Base-by-base conservation (phyloP, 2,113 vertebrate genomes). In the Piliocolobus tephrosceles region DNA sequence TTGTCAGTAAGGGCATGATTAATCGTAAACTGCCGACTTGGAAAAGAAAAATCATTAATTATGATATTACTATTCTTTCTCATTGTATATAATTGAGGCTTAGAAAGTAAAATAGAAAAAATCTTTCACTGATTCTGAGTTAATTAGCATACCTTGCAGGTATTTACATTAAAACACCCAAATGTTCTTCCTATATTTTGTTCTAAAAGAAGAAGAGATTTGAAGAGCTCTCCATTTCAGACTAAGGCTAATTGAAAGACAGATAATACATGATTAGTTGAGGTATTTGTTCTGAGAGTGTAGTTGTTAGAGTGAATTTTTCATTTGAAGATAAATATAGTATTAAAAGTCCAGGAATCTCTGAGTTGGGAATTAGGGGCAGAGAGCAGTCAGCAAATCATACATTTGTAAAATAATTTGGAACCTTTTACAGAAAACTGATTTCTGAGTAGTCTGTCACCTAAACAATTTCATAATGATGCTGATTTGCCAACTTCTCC, bases 171-270 rank as follows among this genome's bases (percentile, higher is more conserved):
- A 70, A 91, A 93, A 85, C 4, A 82, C 68, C 47, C 45, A 55
- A 61, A 55, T 25, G 45, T 93, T 88, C 68, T 83, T 75, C 43
- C 22, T 90, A 12, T n/a, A 22, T 82, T 70, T 75, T 73, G 6
- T 47, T 91, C n/a, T 58, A 66, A 95, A 57, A 91, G 90, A 94
- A 88, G n/a, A 94, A 88, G n/a, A 94, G 10, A 64, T 80, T 45
- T 61, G 45, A 88, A 75, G 35, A 90, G 80, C 40, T 45, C 16
- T 38, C 27, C 50, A 13, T 93, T 95, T 81, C 80, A 80, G 40
- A 18, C 68, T 83, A 40, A 95, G 17, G 38, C 18, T 66, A 40
- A 76, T 66, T 94, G 45, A 91, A 95, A 94, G 32, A 10, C 83
- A 95, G 68, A 47, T 30, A 45, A 55, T 30, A 57, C 12, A 25